Conservation (phyloP, 2,797 vertebrate species). For the Hemibagrus guttatus region DNA sequence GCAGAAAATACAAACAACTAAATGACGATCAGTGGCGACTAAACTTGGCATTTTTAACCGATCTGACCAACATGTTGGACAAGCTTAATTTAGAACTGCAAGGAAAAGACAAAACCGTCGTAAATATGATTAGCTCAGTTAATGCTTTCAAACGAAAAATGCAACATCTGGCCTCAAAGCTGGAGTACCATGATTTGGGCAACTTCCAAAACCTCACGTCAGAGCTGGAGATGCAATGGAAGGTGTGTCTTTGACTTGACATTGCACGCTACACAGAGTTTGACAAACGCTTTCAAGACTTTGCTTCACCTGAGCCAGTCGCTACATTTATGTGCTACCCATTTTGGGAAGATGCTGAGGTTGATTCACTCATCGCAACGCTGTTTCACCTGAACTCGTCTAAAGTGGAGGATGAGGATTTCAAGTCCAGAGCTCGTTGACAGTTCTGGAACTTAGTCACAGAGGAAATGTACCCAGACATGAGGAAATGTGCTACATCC, state of each 20-base stretch:
- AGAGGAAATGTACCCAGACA: slow-evolving; percentile 39
- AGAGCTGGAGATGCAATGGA: slow-evolving; percentile 31
- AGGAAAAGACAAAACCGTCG: slow-evolving; percentile 26
- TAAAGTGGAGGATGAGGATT: slow-evolving; percentile 25
- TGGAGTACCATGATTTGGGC: slow-evolving; percentile 28
- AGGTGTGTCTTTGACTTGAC: neutral
- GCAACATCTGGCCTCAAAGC: slow-evolving; percentile 22
- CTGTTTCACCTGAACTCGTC: slow-evolving; percentile 25
- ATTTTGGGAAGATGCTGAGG: slow-evolving; percentile 24
- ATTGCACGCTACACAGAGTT: slow-evolving; percentile 20
- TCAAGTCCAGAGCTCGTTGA: slow-evolving; percentile 22
- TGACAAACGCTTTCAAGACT: slow-evolving; percentile 41
- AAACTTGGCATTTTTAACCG: slow-evolving; percentile 19
- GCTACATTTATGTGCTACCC: slow-evolving; percentile 37
- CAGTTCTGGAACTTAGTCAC: slow-evolving; percentile 35
- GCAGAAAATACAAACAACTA: slow-evolving; percentile 21
- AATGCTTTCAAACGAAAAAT: slow-evolving; percentile 35
- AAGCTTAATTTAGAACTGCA: slow-evolving; percentile 41
- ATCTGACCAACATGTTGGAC: slow-evolving; percentile 34
- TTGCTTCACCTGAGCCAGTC: slow-evolving; percentile 23
- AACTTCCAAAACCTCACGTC: slow-evolving; percentile 29
- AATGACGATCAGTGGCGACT: slow-evolving; percentile 18
- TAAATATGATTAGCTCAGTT: slow-evolving; percentile 43
- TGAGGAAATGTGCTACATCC: slow-evolving; percentile 35
- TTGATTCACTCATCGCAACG: slow-evolving; percentile 23